A percentile compares a stretch with the other conserved stretches of the same genome.
These are phyloP conservation scores for Aphelocoma californica DNA, from an alignment of 2,797 vertebrate species.

Conservation along the genomic window DNA sequence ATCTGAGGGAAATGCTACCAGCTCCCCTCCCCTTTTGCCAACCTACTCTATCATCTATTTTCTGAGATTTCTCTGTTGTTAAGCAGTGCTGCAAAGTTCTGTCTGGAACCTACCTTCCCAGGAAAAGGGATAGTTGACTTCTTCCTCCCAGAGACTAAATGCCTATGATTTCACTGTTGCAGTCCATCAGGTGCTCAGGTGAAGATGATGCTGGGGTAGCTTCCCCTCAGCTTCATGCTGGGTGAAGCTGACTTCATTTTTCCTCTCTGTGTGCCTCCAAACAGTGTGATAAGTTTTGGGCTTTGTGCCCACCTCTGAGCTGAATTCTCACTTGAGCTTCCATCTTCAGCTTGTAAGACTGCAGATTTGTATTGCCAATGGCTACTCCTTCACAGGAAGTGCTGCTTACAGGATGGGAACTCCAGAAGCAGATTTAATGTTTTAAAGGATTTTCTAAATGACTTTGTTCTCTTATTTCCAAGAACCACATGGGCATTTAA, in stretches of 20 bases:
- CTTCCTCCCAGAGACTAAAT: neutral
- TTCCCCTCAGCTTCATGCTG: neutral
- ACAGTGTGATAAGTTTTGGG: neutral
- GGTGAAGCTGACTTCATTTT: neutral
- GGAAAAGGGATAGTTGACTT: neutral
- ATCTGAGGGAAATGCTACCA: neutral
- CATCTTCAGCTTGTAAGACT: neutral
- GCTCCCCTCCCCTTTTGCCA: neutral
- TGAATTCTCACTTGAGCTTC: neutral
- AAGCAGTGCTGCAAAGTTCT: neutral
- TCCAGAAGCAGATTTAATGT: neutral
- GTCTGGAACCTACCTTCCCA: neutral
- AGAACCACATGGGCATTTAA: neutral
- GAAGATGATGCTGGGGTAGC: neutral
- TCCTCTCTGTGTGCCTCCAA: neutral
- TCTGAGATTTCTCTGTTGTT: neutral
- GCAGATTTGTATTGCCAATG: neutral
- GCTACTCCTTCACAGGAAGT: neutral
- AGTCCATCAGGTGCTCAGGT: neutral
- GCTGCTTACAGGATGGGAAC: neutral
- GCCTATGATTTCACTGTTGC: neutral
- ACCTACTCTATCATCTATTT: neutral
- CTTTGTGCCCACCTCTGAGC: neutral
- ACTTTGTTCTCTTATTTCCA: neutral
- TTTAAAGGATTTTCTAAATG: neutral